These are phyloP conservation scores for Macquaria ambigua DNA, from an alignment of 2,113 vertebrate genomes.

Conservation along the genomic window DNA sequence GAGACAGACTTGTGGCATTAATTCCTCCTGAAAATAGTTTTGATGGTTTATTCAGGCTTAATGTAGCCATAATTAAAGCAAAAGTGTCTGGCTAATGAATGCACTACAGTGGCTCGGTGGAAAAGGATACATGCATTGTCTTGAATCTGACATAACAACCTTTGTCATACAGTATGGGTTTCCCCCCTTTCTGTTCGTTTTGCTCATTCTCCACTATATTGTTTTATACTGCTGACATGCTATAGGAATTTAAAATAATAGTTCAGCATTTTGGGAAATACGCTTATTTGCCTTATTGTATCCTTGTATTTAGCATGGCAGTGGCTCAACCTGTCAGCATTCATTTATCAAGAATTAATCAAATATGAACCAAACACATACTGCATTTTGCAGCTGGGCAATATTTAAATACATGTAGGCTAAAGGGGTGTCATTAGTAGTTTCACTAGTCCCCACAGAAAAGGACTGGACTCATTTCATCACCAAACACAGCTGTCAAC, in stretches of 20 bases:
- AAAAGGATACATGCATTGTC: background rate
- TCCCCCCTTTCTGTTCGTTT: background rate
- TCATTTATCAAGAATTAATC: conserved; percentile 54
- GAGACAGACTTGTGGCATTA: conserved; percentile 1
- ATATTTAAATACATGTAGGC: conserved; percentile 36
- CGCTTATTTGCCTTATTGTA: background rate
- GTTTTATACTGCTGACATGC: background rate
- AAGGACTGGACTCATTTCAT: conserved; percentile 43
- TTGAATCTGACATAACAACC: background rate
- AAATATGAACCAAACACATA: conserved; percentile 38
- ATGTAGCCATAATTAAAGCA: background rate
- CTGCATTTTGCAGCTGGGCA: conserved; percentile 32
- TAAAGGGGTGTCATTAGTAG: conserved; percentile 29
- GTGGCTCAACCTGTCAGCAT: conserved; percentile 52
- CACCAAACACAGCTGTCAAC: conserved; percentile 59
- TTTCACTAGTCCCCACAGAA: conserved; percentile 32
- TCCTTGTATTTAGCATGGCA: background rate
- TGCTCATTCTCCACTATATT: background rate
- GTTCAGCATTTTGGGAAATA: background rate
- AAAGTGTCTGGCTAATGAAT: background rate
- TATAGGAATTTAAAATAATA: background rate
- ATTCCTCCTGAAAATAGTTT: conserved; percentile 2
- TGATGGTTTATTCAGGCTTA: conserved; percentile 16
- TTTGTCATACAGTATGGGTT: conserved; percentile 1
- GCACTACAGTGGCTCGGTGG: background rate